Base-by-base conservation (phyloP, 2,113 vertebrate genomes). In the Lethenteron camtschaticum region DNA sequence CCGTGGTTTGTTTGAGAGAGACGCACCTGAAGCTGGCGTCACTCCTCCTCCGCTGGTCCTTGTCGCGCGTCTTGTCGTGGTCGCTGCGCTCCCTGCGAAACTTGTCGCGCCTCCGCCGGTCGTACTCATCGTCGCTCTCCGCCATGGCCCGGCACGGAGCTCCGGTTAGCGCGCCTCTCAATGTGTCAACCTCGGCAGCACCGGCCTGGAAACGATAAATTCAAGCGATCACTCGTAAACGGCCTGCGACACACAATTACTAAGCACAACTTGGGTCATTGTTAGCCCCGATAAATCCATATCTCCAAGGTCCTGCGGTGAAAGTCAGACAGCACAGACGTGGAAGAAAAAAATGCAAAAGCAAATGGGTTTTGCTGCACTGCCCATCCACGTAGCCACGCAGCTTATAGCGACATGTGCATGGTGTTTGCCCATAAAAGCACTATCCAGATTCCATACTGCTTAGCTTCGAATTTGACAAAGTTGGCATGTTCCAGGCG, bases 81-180 rank as follows among this genome's bases (percentile, higher is more conserved):
- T 92, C 88, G 69, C 88, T 90, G 70, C 87, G 79, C 78, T 92
- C 88, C 1, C 87, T 77, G 66, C 88, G 78, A 70, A 92, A 92
- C 73, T 90, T 92, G 76, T 90, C 88, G 68, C 88, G 80, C 70
- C 87, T 84, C 72, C 87, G 80, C 14, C 88, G 85, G 63, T 92
- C 88, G 6, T 89, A 89, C 56, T 90, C 88, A 58, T 92, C 88
- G 60, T 92, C 87, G 11, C 88, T 92, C 80, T 92, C 88, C 3
- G 81, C 88, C 88, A 92, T 92, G 71, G 68, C 12, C 14, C 16
- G 18, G 57, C 6, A 41, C 5, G 41, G 41, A 41, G 41, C 3
- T 16, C 11, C 16, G 10, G 41, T 12, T 58, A 20, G 2, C 3
- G 11, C 69, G 8, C 11, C 13, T 18, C 16, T 58, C 9, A 11